phyloP scores from a whole-genome alignment of 2,113 vertebrate genomes.

The Spilogale gracilis region DNA sequence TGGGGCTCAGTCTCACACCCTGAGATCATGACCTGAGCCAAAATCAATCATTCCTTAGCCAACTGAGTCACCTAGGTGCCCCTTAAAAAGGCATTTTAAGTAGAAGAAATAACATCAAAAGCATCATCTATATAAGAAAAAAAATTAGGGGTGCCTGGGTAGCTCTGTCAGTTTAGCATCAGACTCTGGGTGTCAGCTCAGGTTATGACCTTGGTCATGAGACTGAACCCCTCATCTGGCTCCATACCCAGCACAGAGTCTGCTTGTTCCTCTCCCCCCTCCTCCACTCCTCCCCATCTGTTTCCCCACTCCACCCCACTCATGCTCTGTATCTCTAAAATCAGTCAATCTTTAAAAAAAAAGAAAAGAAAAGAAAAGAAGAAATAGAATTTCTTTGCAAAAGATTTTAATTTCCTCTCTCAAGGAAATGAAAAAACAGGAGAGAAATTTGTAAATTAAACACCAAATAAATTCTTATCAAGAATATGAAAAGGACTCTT shows the following conservation, averaged over 20 bases:
- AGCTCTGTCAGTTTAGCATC: background rate
- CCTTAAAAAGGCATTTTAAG: conserved; percentile 19
- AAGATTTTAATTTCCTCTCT: background rate
- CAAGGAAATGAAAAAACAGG: background rate
- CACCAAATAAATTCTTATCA: background rate
- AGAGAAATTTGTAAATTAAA: background rate
- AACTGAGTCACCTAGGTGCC: background rate
- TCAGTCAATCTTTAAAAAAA: background rate
- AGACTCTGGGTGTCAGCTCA: background rate
- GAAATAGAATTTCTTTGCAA: background rate
- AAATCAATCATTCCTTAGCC: background rate
- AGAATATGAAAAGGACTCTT: background rate
- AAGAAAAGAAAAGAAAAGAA: background rate
- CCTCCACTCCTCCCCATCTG: background rate
- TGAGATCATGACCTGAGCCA: background rate
- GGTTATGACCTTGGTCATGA: background rate
- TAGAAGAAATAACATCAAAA: background rate
- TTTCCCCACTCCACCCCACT: background rate
- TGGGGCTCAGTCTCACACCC: background rate
- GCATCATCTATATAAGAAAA: background rate
- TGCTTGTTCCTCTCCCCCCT: background rate
- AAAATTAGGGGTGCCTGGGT: background rate
- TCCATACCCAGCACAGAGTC: background rate
- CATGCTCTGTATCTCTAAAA: background rate
- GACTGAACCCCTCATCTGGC: background rate